Base-by-base conservation (phyloP, 2,797 vertebrate species). In the Pseudochirops cupreus region DNA sequence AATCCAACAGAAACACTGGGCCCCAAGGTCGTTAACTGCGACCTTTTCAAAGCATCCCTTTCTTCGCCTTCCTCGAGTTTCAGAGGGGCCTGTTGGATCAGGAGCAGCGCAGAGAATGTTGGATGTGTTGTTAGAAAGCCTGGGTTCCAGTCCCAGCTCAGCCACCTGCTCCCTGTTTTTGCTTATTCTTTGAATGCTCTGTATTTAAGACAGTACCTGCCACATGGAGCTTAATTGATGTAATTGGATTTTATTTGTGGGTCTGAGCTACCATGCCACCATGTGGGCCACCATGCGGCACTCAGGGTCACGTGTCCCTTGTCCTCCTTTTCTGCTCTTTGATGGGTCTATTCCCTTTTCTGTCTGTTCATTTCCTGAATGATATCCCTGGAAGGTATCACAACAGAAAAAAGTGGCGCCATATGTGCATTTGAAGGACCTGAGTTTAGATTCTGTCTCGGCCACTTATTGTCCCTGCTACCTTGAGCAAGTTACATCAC, bases 1-100 rank as follows among this genome's bases (percentile, higher is more conserved):
- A 96, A 94, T 96, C 91, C 94, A 87, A 95, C 91, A 92, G 24
- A 96, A 95, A 55, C 91, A 46, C 82, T 16, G 92, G 50, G 21
- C 95, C 95, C 26, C 92, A 94, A 93, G 59, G n/a, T 95, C 94
- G 96, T 94, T 96, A 93, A 96, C 93, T 93, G 90, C 55, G 94
- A 95, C 54, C 89, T 97, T 74, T 74, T 94, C 9, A 95, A 92
- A 92, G 93, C 67, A 90, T 56, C 92, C 94, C n/a, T 87, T 96
- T 95, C 91, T 87, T 50, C 93, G 55, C 13, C 54, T 53, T 39
- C n/a, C 55, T 96, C 90, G 90, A 21, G 3, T 92, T 96, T 87
- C 90, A 92, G 18, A 95, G 52, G 16, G 55, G 33, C 28, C 67
- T 93, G 0, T 74, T 94, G 57, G 82, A 52, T 82, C 3, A 50